These are phyloP conservation scores for Pseudotriccus pelzelni DNA, from an alignment of 2,797 vertebrate genomes.

Conservation along the genomic window DNA sequence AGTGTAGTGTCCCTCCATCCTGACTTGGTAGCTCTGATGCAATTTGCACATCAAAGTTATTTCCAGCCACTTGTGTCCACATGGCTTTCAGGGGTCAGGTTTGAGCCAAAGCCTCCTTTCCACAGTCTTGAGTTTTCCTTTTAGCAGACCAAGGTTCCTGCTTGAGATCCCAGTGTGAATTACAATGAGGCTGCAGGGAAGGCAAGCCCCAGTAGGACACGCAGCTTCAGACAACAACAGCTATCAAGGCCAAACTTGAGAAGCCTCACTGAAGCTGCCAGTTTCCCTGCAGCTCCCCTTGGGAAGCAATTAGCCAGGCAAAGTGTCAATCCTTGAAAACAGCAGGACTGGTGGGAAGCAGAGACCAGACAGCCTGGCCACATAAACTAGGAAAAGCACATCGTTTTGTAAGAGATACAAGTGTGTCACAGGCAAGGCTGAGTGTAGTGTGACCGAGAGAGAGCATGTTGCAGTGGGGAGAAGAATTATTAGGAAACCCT, in stretches of 20 bases:
- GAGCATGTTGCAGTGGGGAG: background rate
- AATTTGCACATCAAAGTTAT: background rate
- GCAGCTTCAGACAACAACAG: background rate
- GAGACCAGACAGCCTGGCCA: background rate
- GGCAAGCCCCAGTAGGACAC: background rate
- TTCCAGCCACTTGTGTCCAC: background rate
- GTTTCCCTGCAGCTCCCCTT: background rate
- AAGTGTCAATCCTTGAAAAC: background rate
- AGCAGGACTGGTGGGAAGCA: background rate
- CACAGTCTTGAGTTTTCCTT: background rate
- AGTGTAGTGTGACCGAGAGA: background rate
- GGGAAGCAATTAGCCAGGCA: slow-evolving; percentile 21
- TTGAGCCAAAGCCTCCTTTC: background rate
- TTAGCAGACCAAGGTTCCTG: background rate
- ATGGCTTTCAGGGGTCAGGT: background rate
- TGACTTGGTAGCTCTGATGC: background rate
- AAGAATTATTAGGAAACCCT: background rate
- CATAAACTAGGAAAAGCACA: background rate
- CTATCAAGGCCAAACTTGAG: background rate
- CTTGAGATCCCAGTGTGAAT: background rate
- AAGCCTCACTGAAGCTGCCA: background rate
- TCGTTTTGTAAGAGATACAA: background rate
- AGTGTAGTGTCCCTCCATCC: background rate
- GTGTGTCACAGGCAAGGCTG: background rate
- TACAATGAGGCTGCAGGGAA: background rate